Evolutionary conservation across 1,140 invertebrate genomes (phyloP).

Genomic region (Drosophila lini): DNA sequence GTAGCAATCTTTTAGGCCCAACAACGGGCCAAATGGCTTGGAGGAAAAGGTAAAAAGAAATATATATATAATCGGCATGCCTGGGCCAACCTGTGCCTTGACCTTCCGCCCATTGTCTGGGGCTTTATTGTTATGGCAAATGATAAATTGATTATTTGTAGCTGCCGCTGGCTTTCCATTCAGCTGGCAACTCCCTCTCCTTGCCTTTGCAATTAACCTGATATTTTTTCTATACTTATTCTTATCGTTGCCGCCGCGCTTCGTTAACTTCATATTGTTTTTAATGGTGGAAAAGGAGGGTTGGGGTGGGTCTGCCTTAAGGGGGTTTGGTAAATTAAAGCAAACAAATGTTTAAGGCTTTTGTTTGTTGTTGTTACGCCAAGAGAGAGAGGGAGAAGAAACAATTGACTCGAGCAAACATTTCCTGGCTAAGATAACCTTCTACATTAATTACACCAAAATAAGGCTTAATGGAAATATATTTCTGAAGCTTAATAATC

Average conservation of each 20-base stretch:
- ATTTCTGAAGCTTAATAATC: neutral
- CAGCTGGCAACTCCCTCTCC: neutral
- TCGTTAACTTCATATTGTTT: conserved; percentile 61
- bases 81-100: conserved; percentile 38
- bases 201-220: conserved; percentile 18
- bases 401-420: conserved; percentile 15
- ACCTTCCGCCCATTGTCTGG: conserved; percentile 34
- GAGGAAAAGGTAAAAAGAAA: conserved; percentile 15
- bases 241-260: conserved; percentile 51
- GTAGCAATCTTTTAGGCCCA: conserved; percentile 57
- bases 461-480: neutral
- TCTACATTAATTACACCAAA: neutral
- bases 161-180: conserved; percentile 16
- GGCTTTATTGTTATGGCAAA: conserved; percentile 69
- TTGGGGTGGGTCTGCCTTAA: conserved; percentile 7
- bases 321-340: conserved; percentile 60
- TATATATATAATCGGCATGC: conserved; percentile 42
- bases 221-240: conserved; percentile 13
- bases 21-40: conserved; percentile 9
- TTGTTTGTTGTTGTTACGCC: conserved; percentile 19
- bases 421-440: conserved; percentile 9
- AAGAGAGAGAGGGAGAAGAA: neutral
- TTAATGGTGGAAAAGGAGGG: conserved; percentile 41
- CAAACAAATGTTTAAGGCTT: conserved; percentile 45
- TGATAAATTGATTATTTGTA: conserved; percentile 77